Evolutionary conservation across 2,797 vertebrate genomes (phyloP).

Genomic region (Syngnathus acus): DNA sequence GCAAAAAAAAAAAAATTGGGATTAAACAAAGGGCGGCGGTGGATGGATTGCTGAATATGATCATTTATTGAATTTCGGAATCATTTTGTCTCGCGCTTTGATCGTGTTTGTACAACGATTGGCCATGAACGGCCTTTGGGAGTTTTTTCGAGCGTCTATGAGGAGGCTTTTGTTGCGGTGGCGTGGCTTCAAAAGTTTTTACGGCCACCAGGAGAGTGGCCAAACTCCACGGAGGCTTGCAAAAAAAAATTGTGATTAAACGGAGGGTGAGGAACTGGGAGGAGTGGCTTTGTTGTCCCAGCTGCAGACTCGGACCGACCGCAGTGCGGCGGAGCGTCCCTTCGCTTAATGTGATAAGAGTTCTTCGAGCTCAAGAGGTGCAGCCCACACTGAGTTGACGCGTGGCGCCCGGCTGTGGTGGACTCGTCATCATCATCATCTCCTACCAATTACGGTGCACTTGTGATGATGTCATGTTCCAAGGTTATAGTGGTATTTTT

Average conservation of each 20-base stretch:
- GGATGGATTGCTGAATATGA: too few species aligned
- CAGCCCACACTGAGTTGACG: constrained; percentile 53
- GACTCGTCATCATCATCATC: constrained; percentile 34
- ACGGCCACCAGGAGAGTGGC: not conserved
- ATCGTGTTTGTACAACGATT: too few species aligned
- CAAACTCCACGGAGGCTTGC: too few species aligned
- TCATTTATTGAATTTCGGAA: too few species aligned
- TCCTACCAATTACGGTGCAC: constrained; percentile 34
- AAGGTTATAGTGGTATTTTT: not conserved
- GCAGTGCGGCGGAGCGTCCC: constrained; percentile 64
- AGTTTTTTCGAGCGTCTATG: not conserved
- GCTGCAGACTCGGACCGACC: constrained; percentile 55
- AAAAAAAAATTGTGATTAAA: constrained; percentile 16
- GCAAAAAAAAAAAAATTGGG: constrained; percentile 39
- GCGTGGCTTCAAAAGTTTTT: not conserved
- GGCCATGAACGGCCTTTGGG: not conserved
- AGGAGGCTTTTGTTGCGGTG: not conserved
- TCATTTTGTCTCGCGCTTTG: too few species aligned
- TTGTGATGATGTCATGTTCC: constrained; percentile 56
- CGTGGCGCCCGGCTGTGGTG: constrained; percentile 38
- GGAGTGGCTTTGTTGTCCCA: constrained; percentile 67
- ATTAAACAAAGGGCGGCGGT: constrained; percentile 18
- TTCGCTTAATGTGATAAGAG: constrained; percentile 62
- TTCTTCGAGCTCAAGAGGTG: constrained; percentile 61
- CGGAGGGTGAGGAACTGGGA: constrained; percentile 26